These are phyloP conservation scores for Phrynocephalus guinanensis DNA, from an alignment of 2,797 vertebrate species.

Conservation along the genomic window DNA sequence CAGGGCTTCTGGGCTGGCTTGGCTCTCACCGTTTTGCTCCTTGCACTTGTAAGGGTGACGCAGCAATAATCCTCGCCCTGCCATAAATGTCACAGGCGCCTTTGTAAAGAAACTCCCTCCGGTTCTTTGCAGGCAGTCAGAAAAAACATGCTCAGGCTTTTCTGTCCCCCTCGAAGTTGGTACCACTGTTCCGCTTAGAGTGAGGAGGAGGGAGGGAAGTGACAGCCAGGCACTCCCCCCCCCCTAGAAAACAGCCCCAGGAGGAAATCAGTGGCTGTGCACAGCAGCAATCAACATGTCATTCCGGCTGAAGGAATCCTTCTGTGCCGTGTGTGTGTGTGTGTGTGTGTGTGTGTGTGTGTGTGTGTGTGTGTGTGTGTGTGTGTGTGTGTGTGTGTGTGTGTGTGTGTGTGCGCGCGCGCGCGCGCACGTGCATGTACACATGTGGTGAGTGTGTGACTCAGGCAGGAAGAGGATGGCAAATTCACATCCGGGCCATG, in stretches of 20 bases:
- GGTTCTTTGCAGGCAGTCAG: background rate
- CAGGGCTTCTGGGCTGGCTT: background rate
- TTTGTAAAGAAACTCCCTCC: background rate
- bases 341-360: too few species aligned
- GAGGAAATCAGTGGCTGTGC: conserved; percentile 11
- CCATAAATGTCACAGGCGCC: background rate
- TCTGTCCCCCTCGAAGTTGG: background rate
- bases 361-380: too few species aligned
- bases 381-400: too few species aligned
- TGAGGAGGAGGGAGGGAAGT: rapidly evolving
- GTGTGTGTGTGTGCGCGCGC: too few species aligned
- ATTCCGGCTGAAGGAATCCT: background rate
- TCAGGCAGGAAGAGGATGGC: background rate
- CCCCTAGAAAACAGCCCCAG: conserved; percentile 5
- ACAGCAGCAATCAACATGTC: conserved; percentile 11
- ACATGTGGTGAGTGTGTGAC: too few species aligned
- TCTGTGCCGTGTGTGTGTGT: too few species aligned
- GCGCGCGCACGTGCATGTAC: too few species aligned
- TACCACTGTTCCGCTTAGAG: background rate
- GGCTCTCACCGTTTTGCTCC: background rate
- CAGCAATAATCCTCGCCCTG: background rate
- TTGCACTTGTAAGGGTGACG: background rate
- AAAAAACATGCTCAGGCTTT: background rate
- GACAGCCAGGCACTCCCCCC: rapidly evolving
- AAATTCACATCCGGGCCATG: background rate